phyloP scores from a whole-genome alignment of 2,113 vertebrate genomes.

The Lasiurus cinereus region DNA sequence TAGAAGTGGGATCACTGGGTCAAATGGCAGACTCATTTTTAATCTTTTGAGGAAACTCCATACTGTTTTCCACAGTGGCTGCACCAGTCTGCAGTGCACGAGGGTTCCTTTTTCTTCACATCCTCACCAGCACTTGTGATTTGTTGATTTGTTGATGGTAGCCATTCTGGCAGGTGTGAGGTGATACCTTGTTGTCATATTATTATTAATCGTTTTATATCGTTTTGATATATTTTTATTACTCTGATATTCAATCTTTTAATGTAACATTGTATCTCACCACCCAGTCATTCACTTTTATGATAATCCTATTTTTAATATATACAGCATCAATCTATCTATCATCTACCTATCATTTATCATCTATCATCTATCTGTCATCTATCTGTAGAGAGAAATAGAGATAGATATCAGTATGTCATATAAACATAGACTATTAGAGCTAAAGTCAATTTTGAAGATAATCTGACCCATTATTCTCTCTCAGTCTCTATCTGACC shows the following conservation, averaged over 20 bases:
- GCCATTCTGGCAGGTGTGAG: no score
- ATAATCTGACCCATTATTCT: neutral
- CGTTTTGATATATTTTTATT: neutral
- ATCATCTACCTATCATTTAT: no score
- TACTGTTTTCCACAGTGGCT: no score
- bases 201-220: neutral
- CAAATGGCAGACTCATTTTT: no score
- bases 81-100: no score
- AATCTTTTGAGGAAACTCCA: no score
- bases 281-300: neutral
- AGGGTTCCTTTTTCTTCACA: no score
- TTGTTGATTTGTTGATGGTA: no score
- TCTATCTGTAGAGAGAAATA: neutral
- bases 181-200: neutral
- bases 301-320: neutral
- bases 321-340: no score
- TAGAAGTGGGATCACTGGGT: no score
- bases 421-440: neutral
- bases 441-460: neutral
- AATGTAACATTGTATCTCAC: neutral
- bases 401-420: neutral
- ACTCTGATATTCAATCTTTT: neutral
- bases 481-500: neutral
- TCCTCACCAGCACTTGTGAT: no score
- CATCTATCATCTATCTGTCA: no score